These are phyloP conservation scores for Porites lutea DNA, from an alignment of 64 coral and sea anemone species.

Conservation along the genomic window DNA sequence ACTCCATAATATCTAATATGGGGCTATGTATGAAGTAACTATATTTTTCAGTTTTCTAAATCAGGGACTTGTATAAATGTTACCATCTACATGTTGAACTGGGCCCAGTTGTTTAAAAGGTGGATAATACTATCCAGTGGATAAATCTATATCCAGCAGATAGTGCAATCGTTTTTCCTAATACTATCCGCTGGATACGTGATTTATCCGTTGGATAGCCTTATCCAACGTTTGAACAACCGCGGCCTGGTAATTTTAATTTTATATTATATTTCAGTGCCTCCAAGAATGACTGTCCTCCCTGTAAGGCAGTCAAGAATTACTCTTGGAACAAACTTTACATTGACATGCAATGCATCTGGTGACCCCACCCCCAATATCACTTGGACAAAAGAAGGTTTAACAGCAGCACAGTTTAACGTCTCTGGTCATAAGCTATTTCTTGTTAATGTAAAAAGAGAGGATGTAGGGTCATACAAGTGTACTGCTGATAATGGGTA, in stretches of 20 bases:
- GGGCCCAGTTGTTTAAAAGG: no score
- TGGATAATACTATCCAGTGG: no score
- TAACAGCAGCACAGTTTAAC: neutral
- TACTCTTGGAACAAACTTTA: neutral
- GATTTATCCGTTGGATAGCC: no score
- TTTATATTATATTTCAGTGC: neutral
- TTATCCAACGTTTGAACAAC: no score
- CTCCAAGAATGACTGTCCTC: neutral
- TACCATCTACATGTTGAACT: no score
- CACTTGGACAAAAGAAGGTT: neutral
- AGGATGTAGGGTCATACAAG: conserved; percentile 22
- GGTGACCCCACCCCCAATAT: neutral
- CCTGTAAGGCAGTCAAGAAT: neutral
- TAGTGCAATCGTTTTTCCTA: no score
- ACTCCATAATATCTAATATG: no score
- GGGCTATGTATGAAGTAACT: no score
- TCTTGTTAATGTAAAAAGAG: neutral
- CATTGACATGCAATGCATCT: conserved; percentile 11
- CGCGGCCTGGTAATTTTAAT: neutral
- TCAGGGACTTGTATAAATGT: no score
- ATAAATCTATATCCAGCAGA: no score
- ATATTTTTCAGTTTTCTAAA: no score
- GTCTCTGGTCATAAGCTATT: neutral
- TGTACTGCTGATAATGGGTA: conserved; percentile 26
- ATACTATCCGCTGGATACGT: no score